Evolutionary conservation across 1,140 invertebrate genomes (phyloP), one percentile per base, ranked within the genome.

Genomic region (Plectrocnemia conspersa): DNA sequence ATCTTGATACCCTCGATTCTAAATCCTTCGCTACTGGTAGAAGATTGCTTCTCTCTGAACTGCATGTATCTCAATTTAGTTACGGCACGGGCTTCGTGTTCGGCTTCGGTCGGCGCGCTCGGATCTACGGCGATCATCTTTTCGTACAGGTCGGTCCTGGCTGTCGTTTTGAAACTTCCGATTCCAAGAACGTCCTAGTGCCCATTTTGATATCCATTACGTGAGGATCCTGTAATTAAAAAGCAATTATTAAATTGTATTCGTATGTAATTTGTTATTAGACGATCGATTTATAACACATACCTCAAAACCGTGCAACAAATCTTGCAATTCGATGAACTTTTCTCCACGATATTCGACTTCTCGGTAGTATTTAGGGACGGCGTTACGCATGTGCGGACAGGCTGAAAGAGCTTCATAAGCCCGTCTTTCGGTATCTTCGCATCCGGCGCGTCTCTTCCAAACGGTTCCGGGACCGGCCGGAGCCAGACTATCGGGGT

Each of bases 141-240:
- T 60, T 88, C 80, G 65, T 92, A 93, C 1, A 93, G 75, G 72
- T 93, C 90, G 2, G 77, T 62, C 42, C 92, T 76, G 10, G 88
- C 84, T 2, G 77, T 80, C 6, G 79, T 82, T 64, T 96, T 62
- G 84, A 83, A 1, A 97, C 93, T 79, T 97, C 94, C 1, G 87
- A 86, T 71, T 97, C 93, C 3, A 97, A 77, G 68, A 97, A 98
- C 7, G 94, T 97, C 52, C 91, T 78, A 0, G 85, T 88, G 11
- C 92, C 92, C 79, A 95, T 89, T 77, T 95, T 95, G 32, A 95
- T 88, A 68, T 95, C 92, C 82, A 95, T 92, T 1, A 95, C 89
- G 60, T 89, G 83, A 0, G 89, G 89, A 69, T 93, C 87, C 59
- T 82, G 48, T 40, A 58, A 57, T 22, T 56, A 15, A 62, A 65